These are phyloP conservation scores for Sminthurinus aureus DNA, from an alignment of 2,888 invertebrate species.

Conservation along the genomic window DNA sequence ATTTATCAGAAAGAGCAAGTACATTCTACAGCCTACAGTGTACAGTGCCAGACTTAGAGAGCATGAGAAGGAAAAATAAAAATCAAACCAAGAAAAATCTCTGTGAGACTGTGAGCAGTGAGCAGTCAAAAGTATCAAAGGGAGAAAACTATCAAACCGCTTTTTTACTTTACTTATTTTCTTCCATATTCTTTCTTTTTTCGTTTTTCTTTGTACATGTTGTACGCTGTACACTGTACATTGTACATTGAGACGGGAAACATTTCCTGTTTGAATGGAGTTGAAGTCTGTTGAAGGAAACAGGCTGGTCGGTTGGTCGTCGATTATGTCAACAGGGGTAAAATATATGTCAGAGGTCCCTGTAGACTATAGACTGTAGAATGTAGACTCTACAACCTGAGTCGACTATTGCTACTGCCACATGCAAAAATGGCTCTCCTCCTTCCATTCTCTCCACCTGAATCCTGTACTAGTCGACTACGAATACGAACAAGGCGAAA, in stretches of 20 bases:
- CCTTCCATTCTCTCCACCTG: slow-evolving; percentile 7
- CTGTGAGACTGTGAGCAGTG: too few relatives aligned
- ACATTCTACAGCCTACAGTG: neutral
- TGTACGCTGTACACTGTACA: too few relatives aligned
- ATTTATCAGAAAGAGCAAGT: neutral
- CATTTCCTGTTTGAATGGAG: slow-evolving; percentile 9
- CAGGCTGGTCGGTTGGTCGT: neutral
- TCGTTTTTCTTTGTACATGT: too few relatives aligned
- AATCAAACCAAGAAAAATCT: neutral
- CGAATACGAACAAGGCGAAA: neutral
- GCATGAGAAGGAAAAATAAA: neutral
- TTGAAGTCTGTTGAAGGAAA: slow-evolving; percentile 21
- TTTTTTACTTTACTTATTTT: neutral
- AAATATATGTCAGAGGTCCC: slow-evolving; percentile 32
- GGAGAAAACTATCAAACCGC: neutral
- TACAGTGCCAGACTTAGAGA: neutral
- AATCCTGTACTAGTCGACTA: neutral
- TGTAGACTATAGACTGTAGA: too few relatives aligned
- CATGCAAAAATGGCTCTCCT: neutral
- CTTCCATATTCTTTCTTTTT: neutral
- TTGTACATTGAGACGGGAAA: neutral
- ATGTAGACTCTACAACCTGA: too few relatives aligned
- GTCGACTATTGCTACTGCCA: neutral
- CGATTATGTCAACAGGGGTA: slow-evolving; percentile 35
- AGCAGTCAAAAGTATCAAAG: neutral